Evolutionary conservation across 2,888 invertebrate genomes (phyloP).

Genomic region (Drosophila flavopinicola): DNA sequence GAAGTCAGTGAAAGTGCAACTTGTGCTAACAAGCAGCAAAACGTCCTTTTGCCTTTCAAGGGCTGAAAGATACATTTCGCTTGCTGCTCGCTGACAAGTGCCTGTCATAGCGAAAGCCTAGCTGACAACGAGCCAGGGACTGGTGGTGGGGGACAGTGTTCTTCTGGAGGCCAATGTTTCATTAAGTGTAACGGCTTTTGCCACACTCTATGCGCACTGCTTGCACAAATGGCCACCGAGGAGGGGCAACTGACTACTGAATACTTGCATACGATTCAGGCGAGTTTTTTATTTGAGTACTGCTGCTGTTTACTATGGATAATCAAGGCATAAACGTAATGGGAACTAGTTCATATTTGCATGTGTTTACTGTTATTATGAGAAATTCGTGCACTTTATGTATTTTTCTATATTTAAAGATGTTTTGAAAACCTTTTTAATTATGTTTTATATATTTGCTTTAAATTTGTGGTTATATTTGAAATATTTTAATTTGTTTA

Average conservation of each 20-base stretch:
- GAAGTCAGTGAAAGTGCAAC: conserved; percentile 63
- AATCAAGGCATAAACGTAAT: conserved; percentile 6
- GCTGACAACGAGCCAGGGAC: conserved; percentile 11
- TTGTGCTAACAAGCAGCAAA: conserved; percentile 58
- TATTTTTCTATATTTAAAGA: no score
- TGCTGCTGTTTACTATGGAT: background rate
- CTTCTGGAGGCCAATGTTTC: conserved; percentile 69
- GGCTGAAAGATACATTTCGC: conserved; percentile 58
- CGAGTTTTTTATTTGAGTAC: background rate
- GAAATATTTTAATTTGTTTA: no score
- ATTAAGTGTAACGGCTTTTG: conserved; percentile 63
- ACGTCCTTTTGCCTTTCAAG: conserved; percentile 46
- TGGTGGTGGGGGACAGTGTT: conserved; percentile 17
- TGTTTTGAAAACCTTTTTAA: no score
- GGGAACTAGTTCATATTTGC: conserved; percentile 17
- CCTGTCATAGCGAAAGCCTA: conserved; percentile 51
- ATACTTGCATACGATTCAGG: conserved; percentile 28
- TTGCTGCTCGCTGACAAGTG: conserved; percentile 49
- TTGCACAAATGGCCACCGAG: conserved; percentile 40
- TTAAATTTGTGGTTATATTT: no score
- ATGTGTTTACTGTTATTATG: background rate
- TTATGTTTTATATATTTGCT: no score
- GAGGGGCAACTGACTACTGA: conserved; percentile 13
- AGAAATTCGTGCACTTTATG: background rate
- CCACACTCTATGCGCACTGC: conserved; percentile 42